Percentiles rank a stretch among this genome's conserved stretches.
phyloP scores from a whole-genome alignment of 2,888 invertebrate species.

The Helleia helle region DNA sequence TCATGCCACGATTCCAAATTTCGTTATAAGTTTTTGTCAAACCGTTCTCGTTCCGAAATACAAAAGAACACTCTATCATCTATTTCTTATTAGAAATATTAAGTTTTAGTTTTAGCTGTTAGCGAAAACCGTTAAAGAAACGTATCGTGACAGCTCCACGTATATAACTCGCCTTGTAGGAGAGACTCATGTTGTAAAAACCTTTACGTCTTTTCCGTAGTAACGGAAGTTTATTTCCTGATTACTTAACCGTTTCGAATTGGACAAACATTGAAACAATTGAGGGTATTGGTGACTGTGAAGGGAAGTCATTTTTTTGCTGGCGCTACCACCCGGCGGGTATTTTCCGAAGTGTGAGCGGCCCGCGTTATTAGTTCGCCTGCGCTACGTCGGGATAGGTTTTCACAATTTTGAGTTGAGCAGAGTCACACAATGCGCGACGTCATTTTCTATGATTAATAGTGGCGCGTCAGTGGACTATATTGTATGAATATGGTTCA shows the following conservation, averaged over 20 bases:
- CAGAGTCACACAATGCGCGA: slow-evolving; percentile 51
- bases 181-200: too few species aligned
- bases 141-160: too few species aligned
- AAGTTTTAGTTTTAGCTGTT: too few species aligned
- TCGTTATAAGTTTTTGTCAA: too few species aligned
- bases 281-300: slow-evolving; percentile 12
- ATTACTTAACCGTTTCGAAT: slow-evolving; percentile 12
- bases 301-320: slow-evolving; percentile 27
- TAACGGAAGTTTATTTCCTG: too few species aligned
- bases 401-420: slow-evolving; percentile 68
- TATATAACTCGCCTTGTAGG: too few species aligned
- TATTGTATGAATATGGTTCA: slow-evolving; percentile 20
- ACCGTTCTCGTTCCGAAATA: too few species aligned
- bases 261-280: slow-evolving; percentile 17
- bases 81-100: too few species aligned
- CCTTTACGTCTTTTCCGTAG: too few species aligned
- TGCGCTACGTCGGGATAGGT: slow-evolving; percentile 53
- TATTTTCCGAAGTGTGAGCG: slow-evolving; percentile 58
- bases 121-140: too few species aligned
- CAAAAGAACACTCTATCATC: too few species aligned
- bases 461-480: slow-evolving; percentile 36
- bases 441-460: slow-evolving; percentile 72
- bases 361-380: slow-evolving; percentile 59
- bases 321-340: slow-evolving; percentile 49
- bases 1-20: too few species aligned